A percentile compares a stretch with the other conserved stretches of the same genome.
Conservation (phyloP, 2,797 vertebrate genomes). For the Scomberomorus guttatus region DNA sequence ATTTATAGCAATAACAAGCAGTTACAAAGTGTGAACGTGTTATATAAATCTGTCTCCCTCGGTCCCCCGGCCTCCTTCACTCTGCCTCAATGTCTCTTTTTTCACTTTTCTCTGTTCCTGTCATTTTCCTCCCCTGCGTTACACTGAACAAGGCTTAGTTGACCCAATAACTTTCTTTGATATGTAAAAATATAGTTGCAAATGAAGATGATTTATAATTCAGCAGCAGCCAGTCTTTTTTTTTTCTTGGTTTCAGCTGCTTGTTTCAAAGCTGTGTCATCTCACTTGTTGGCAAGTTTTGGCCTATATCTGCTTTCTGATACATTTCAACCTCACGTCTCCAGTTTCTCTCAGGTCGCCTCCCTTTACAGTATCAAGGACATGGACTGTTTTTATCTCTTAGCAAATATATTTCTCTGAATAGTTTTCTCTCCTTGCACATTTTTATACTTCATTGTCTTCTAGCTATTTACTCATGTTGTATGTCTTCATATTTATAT, state of each 20-base stretch:
- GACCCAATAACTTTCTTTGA: conserved; percentile 62
- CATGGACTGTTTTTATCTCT: not conserved
- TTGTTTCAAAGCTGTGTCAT: conserved; percentile 61
- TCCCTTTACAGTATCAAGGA: not conserved
- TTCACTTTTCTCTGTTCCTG: not conserved
- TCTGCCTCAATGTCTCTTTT: no score
- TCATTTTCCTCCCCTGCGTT: not conserved
- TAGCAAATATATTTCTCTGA: no score
- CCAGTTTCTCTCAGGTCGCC: not conserved
- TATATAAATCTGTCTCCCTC: not conserved
- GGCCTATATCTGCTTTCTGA: conserved; percentile 48
- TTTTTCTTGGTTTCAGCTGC: not conserved
- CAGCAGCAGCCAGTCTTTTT: conserved; percentile 49
- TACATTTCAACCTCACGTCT: conserved; percentile 24
- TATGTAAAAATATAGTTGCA: conserved; percentile 50
- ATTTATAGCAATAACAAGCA: not conserved
- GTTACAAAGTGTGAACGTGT: conserved; percentile 8
- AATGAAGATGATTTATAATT: conserved; percentile 71
- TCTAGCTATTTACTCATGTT: not conserved
- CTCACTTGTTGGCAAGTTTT: conserved; percentile 43
- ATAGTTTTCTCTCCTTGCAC: no score
- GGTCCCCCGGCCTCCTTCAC: not conserved
- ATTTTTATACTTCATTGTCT: no score
- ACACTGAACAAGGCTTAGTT: conserved; percentile 25
- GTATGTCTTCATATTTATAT: no score